Evolutionary conservation across 2,888 invertebrate genomes (phyloP).

Genomic region (Zelleria hepariella): DNA sequence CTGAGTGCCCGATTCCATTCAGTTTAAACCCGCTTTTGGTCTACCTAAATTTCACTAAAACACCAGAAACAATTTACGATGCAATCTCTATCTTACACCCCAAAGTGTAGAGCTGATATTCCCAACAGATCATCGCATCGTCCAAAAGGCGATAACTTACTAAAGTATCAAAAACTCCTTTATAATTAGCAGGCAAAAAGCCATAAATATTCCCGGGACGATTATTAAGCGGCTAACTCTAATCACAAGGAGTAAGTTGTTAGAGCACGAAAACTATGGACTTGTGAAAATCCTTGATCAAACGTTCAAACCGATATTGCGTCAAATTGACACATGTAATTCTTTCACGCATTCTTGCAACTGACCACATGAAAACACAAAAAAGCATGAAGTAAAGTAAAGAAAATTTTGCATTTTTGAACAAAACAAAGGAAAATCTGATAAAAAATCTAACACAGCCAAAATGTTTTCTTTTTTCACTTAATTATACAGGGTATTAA

Average conservation of each 20-base stretch:
- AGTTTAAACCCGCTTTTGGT: neutral
- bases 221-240: slow-evolving; percentile 60
- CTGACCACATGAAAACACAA: no score
- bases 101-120: neutral
- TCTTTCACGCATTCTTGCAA: neutral
- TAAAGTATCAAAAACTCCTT: slow-evolving; percentile 67
- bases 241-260: slow-evolving; percentile 50
- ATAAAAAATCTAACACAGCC: no score
- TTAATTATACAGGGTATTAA: no score
- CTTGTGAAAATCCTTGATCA: no score
- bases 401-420: no score
- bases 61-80: neutral
- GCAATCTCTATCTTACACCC: neutral
- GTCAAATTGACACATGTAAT: no score
- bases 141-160: slow-evolving; percentile 45
- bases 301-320: no score
- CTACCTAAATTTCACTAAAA: no score
- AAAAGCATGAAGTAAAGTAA: no score
- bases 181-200: slow-evolving; percentile 58
- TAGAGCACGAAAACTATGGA: slow-evolving; percentile 34
- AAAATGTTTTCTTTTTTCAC: no score
- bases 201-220: slow-evolving; percentile 61
- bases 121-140: slow-evolving; percentile 30
- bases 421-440: no score
- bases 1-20: neutral